phyloP scores from a whole-genome alignment of 2,888 invertebrate genomes.

The Tetramorium bicarinatum region DNA sequence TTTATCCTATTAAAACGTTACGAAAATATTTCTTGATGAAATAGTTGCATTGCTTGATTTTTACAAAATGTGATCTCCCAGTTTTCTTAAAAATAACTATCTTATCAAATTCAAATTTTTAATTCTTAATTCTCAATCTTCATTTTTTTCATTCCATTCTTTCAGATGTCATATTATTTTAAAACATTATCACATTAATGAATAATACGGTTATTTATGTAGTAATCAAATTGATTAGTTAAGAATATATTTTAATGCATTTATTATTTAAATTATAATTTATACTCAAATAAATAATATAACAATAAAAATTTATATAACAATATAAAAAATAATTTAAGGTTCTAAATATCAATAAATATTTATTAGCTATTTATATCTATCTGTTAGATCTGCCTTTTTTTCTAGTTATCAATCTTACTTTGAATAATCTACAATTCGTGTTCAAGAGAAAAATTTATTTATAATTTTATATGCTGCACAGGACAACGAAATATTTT shows the following conservation, averaged over 20 bases:
- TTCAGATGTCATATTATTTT: not conserved
- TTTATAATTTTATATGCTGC: too few species aligned
- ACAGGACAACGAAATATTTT: not conserved
- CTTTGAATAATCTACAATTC: not conserved
- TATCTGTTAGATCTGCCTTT: not conserved
- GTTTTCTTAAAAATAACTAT: not conserved
- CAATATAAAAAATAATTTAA: not conserved
- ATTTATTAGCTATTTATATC: not conserved
- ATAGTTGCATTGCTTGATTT: slow-evolving; percentile 8
- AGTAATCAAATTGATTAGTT: not conserved
- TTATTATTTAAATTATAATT: not conserved
- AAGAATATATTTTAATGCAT: slow-evolving; percentile 6
- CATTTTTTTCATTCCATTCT: not conserved
- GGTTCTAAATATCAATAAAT: not conserved
- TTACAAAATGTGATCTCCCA: not conserved
- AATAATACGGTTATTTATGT: not conserved
- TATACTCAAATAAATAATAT: not conserved
- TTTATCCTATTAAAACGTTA: slow-evolving; percentile 27
- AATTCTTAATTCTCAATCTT: not conserved
- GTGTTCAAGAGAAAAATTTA: not conserved
- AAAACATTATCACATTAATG: not conserved
- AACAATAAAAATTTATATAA: too few species aligned
- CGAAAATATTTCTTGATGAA: slow-evolving; percentile 40
- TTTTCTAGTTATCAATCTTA: not conserved
- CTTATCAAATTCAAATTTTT: not conserved